A percentile compares a stretch with the other conserved stretches of the same genome.
Evolutionary conservation across 2,888 invertebrate genomes (phyloP).

Genomic region (Odontothrips loti): DNA sequence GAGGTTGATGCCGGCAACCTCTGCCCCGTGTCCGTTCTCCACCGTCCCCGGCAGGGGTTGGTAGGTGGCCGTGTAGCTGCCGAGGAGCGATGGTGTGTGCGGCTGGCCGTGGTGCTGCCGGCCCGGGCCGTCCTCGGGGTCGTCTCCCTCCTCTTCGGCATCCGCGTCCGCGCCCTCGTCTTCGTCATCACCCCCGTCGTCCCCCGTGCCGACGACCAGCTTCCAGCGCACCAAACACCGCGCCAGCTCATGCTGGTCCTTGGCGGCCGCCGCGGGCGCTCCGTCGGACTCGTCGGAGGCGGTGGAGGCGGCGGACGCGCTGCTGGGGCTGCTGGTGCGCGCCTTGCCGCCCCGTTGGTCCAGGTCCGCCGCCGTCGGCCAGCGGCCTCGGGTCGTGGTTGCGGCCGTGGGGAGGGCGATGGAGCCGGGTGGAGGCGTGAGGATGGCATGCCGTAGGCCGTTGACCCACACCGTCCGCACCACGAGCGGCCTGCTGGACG

Average conservation of each 20-base stretch:
- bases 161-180: slow-evolving; percentile 9
- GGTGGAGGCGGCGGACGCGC: slow-evolving; percentile 24
- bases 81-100: slow-evolving; percentile 18
- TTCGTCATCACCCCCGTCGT: slow-evolving; percentile 4
- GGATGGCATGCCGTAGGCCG: slow-evolving; percentile 64
- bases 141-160: slow-evolving; percentile 5
- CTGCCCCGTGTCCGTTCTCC: neutral
- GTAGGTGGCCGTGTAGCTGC: slow-evolving; percentile 2
- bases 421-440: slow-evolving; percentile 41
- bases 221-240: slow-evolving; percentile 29
- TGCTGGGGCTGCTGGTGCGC: slow-evolving; percentile 35
- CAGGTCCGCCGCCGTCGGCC: neutral
- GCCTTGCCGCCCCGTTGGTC: slow-evolving; percentile 32
- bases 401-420: too few relatives aligned
- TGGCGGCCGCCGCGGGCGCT: slow-evolving; percentile 23
- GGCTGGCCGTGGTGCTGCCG: neutral
- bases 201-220: slow-evolving; percentile 21
- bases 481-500: slow-evolving; percentile 54
- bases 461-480: slow-evolving; percentile 64
- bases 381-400: neutral
- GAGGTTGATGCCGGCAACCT: neutral
- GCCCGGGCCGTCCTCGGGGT: slow-evolving; percentile 28
- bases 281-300: slow-evolving; percentile 27
- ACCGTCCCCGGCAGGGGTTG: neutral
- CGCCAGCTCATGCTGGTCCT: slow-evolving; percentile 21